Percentiles rank a stretch among this genome's conserved stretches.
phyloP scores from a whole-genome alignment of 2,888 invertebrate genomes.

The Nomada flava region DNA sequence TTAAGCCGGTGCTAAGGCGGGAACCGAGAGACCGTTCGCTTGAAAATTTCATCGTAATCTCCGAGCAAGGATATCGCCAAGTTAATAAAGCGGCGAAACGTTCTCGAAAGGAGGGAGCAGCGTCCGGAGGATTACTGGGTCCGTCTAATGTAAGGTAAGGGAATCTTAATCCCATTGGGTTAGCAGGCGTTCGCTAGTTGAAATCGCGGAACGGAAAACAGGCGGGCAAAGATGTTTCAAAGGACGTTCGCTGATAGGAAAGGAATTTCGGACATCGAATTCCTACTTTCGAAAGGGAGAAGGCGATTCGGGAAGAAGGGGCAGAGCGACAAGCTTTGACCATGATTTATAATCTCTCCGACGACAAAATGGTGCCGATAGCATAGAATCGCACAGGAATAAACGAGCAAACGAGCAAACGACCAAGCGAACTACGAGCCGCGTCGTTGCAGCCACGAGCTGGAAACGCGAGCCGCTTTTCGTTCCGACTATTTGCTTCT shows the following conservation, averaged over 20 bases:
- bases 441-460: background rate
- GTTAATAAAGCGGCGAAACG: constrained; percentile 68
- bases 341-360: background rate
- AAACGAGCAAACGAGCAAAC: background rate
- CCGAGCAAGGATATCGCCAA: constrained; percentile 62
- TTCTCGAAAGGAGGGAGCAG: constrained; percentile 51
- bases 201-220: background rate
- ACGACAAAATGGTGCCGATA: background rate
- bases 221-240: constrained; percentile 70
- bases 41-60: constrained; percentile 72
- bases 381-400: background rate
- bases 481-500: constrained; percentile 9
- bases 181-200: constrained; percentile 7
- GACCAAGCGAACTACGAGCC: background rate
- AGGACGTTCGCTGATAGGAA: constrained; percentile 68
- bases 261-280: constrained; percentile 79
- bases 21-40: constrained; percentile 16
- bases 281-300: constrained; percentile 70
- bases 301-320: background rate
- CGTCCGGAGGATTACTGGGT: constrained; percentile 59
- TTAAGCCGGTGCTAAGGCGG: constrained; percentile 19
- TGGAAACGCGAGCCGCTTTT: background rate
- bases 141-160: constrained; percentile 72
- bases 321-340: background rate
- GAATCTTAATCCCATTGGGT: constrained; percentile 77